Base-by-base conservation (phyloP, 1,140 invertebrate species). In the Helicorthomorpha holstii region DNA sequence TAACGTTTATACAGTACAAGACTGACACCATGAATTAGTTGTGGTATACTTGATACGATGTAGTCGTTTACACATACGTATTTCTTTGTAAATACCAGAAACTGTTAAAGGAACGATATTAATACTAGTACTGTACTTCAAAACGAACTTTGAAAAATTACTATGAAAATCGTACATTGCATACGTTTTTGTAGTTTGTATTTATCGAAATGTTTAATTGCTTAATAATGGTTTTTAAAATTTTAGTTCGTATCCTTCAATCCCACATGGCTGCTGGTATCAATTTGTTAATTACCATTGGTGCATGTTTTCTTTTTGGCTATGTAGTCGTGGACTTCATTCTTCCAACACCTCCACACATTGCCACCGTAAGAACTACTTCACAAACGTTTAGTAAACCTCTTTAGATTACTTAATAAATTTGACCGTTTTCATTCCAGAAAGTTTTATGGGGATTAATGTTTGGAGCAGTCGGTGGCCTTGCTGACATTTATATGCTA, bases 241-340 rank as follows among this genome's bases (percentile, higher is more conserved):
- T 34, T 7, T 34, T 34, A 34, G 29, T 34, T 34, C 29, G 29
- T 34, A 34, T 34, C 7, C 29, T 34, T 34, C 29, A 16, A 34
- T 34, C 29, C 16, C 29, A 34, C 16, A 34, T 34, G 29, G 29
- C 29, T 34, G 29, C 29, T 16, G 7, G 7, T 34, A 16, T 16
- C 29, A 52, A 52, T 52, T 52, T 52, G 34, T 4, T 52, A 2
- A 22, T 52, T 2, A 48, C 51, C 2, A 44, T 52, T 42, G 51
- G 25, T 24, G 51, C 45, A 2, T 48, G 45, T 7, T 52, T 52
- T 52, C 10, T 34, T 3, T 52, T 52, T 42, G 51, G 51, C 10
- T 52, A 52, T 27, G 47, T 47, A 34, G 22, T 48, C 45, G 27
- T 52, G 3, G 44, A 52, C 21, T 52, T 47, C 24, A 21, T 19